Conservation (phyloP, 2,113 vertebrate genomes). For the Siniperca knerii region DNA sequence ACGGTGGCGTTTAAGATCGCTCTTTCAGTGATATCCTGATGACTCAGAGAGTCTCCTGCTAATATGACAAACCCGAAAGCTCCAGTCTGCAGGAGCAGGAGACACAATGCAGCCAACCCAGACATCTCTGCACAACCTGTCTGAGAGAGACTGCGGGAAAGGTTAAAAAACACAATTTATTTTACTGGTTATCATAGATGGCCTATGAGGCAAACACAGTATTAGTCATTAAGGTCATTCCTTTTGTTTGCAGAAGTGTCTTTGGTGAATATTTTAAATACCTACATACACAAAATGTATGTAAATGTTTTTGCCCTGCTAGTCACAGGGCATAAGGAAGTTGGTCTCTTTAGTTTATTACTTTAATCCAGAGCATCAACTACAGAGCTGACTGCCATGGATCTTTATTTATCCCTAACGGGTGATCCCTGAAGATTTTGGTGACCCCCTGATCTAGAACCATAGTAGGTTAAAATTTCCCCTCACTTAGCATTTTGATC, state of each 20-base stretch:
- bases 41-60: not conserved
- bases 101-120: not conserved
- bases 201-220: not conserved
- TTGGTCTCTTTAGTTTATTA: too few species aligned
- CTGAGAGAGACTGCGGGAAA: not conserved
- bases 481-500: not conserved
- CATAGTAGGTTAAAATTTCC: not conserved
- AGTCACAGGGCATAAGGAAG: not conserved
- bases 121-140: not conserved
- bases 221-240: not conserved
- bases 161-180: not conserved
- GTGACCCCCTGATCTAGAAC: not conserved
- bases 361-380: too few species aligned
- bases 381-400: too few species aligned
- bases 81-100: conserved; percentile 10
- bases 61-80: not conserved
- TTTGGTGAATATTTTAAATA: too few species aligned
- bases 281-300: too few species aligned
- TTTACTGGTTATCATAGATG: not conserved
- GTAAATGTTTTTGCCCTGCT: too few species aligned
- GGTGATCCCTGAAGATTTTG: not conserved
- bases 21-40: not conserved
- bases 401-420: too few species aligned
- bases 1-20: not conserved
- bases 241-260: too few species aligned